Evolutionary conservation across 92 coral and sea anemone species (phyloP).

Genomic region (Isaurus tuberculatus): DNA sequence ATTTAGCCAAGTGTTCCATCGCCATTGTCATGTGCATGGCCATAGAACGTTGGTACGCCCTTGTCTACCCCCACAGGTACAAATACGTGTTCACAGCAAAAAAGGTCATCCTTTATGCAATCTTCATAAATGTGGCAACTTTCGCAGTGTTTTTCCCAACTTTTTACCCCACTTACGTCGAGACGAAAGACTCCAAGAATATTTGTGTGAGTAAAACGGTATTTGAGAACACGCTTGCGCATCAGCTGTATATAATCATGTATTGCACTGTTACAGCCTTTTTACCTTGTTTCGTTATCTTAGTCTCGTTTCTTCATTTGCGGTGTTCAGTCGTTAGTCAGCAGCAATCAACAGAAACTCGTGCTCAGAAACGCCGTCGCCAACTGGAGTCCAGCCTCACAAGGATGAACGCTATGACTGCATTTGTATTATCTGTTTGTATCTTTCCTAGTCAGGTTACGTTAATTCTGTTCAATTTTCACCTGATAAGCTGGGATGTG

Average conservation of each 20-base stretch:
- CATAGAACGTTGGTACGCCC: slow-evolving; percentile 3
- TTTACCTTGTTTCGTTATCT: neutral
- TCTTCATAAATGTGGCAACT: neutral
- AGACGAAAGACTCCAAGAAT: neutral
- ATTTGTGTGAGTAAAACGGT: neutral
- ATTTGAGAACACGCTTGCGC: neutral
- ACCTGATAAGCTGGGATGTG: slow-evolving; percentile 14
- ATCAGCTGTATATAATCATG: neutral
- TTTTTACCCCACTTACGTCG: neutral
- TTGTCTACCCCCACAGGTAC: neutral
- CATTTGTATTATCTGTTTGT: neutral
- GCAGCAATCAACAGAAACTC: neutral
- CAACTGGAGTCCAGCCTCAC: slow-evolving; percentile 6
- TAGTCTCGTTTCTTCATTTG: neutral
- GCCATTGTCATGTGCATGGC: slow-evolving; percentile 1
- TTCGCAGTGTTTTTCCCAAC: neutral
- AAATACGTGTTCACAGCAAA: neutral
- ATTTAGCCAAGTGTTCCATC: slow-evolving; percentile 9
- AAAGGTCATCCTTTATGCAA: neutral
- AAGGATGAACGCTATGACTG: neutral
- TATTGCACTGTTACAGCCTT: slow-evolving; percentile 15
- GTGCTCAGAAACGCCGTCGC: slow-evolving; percentile 9
- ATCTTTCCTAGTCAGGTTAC: slow-evolving; percentile 17
- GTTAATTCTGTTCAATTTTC: neutral
- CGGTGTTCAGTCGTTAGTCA: neutral